Conservation (phyloP, 2,797 vertebrate genomes). For the Esox masquinongy region DNA sequence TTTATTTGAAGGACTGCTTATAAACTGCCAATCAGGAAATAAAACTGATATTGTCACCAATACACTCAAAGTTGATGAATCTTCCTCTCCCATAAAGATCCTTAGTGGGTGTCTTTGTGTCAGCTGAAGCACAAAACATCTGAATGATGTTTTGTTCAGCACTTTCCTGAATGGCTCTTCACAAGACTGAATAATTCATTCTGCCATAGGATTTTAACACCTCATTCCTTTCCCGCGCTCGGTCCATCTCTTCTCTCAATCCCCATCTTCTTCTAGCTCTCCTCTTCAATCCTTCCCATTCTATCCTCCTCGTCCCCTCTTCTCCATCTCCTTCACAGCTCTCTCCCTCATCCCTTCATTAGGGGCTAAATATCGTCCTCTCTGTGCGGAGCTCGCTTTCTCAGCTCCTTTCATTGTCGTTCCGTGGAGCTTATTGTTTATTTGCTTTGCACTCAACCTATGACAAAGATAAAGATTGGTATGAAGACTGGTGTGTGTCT, state of each 20-base stretch:
- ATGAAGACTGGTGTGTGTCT: not conserved
- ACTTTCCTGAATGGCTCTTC: conserved; percentile 43
- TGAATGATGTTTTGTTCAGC: conserved; percentile 51
- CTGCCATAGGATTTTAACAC: conserved; percentile 36
- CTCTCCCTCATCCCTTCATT: not conserved
- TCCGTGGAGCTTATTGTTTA: not conserved
- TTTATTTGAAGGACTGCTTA: not conserved
- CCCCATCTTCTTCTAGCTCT: not conserved
- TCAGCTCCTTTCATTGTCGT: too few species aligned
- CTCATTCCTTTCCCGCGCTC: conserved; percentile 14
- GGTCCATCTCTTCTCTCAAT: not conserved
- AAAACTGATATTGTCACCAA: not conserved
- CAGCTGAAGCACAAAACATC: conserved; percentile 40
- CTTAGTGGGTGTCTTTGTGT: conserved; percentile 37
- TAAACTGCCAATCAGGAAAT: not conserved
- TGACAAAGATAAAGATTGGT: not conserved
- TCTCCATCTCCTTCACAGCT: not conserved
- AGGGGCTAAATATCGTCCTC: not conserved
- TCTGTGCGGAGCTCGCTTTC: not conserved
- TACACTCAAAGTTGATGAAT: not conserved
- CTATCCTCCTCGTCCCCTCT: not conserved
- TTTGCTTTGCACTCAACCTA: not conserved
- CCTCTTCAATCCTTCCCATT: not conserved
- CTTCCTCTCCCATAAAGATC: conserved; percentile 25
- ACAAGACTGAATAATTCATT: conserved; percentile 56